phyloP scores from a whole-genome alignment of 1,140 invertebrate genomes.

The Diabrotica undecimpunctata region DNA sequence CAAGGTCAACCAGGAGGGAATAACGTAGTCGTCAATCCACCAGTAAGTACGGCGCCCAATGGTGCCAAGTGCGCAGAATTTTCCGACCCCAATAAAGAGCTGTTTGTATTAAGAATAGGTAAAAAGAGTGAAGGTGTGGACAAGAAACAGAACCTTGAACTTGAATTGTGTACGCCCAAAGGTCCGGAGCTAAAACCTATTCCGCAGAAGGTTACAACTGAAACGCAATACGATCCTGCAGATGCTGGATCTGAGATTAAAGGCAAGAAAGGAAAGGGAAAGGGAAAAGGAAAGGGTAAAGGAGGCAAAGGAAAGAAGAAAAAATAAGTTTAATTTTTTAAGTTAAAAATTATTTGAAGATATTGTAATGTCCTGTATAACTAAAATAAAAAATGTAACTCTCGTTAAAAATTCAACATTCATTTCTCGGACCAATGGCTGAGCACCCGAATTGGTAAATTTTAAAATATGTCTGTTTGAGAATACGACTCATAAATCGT shows the following conservation, averaged over 20 bases:
- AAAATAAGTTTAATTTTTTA: neutral
- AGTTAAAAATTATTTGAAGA: no score
- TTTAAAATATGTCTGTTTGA: no score
- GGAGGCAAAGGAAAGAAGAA: slow-evolving; percentile 6
- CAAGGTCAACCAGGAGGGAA: slow-evolving; percentile 13
- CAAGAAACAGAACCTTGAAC: slow-evolving; percentile 46
- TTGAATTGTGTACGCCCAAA: slow-evolving; percentile 46
- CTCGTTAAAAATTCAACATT: no score
- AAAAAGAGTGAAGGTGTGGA: slow-evolving; percentile 43
- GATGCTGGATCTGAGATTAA: slow-evolving; percentile 25
- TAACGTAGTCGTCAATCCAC: slow-evolving; percentile 40
- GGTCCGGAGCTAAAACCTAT: slow-evolving; percentile 43
- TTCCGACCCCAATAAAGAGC: slow-evolving; percentile 45
- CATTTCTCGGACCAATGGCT: no score
- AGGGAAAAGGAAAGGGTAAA: slow-evolving; percentile 29
- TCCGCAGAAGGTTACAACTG: slow-evolving; percentile 41
- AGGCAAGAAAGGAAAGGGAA: slow-evolving; percentile 24
- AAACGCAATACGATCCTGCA: slow-evolving; percentile 42
- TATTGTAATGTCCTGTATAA: no score
- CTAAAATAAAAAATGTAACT: no score
- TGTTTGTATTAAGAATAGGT: slow-evolving; percentile 44
- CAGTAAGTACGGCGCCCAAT: slow-evolving; percentile 34
- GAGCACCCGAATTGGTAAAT: no score
- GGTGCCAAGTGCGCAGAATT: slow-evolving; percentile 44
- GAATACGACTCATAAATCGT: no score